phyloP scores from a whole-genome alignment of 2,113 vertebrate species.

The Tragelaphus strepsiceros region DNA sequence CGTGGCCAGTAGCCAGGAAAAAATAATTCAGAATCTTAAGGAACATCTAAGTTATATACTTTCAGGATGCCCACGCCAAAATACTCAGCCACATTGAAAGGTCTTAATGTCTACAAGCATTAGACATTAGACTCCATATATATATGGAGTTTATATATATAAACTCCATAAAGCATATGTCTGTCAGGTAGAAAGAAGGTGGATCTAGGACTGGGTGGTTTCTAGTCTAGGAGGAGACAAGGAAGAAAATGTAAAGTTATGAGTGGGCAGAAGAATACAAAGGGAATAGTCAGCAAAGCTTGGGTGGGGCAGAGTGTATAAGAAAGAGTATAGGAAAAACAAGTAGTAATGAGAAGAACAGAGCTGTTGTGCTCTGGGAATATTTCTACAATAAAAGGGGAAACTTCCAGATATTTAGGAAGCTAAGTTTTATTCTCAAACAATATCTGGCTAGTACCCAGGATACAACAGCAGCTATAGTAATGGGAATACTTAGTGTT shows the following conservation, averaged over 20 bases:
- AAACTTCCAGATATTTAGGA: slow-evolving; percentile 49
- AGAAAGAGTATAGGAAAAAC: slow-evolving; percentile 11
- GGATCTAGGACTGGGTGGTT: slow-evolving; percentile 8
- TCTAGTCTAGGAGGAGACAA: slow-evolving; percentile 12
- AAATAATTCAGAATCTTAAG: slow-evolving; percentile 29
- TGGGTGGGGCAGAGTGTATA: slow-evolving; percentile 49
- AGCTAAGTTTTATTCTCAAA: slow-evolving; percentile 47
- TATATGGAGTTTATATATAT: too few species aligned
- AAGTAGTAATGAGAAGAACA: slow-evolving; percentile 44
- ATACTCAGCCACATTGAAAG: slow-evolving; percentile 32
- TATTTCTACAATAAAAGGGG: slow-evolving; percentile 44
- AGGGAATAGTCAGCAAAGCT: slow-evolving; percentile 45
- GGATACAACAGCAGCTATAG: neutral
- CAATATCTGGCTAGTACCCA: slow-evolving; percentile 53
- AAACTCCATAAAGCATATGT: neutral
- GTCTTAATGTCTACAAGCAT: neutral
- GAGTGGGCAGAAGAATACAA: slow-evolving; percentile 22
- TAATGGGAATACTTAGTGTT: neutral
- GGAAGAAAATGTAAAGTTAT: slow-evolving; percentile 21
- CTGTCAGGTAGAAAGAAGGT: neutral
- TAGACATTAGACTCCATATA: too few species aligned
- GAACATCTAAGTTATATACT: slow-evolving; percentile 26
- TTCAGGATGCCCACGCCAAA: slow-evolving; percentile 10
- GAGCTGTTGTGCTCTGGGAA: slow-evolving; percentile 43
- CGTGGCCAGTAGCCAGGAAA: slow-evolving; percentile 30